These are phyloP conservation scores for Heliconius cydno DNA, from an alignment of 2,888 invertebrate species.

Conservation along the genomic window DNA sequence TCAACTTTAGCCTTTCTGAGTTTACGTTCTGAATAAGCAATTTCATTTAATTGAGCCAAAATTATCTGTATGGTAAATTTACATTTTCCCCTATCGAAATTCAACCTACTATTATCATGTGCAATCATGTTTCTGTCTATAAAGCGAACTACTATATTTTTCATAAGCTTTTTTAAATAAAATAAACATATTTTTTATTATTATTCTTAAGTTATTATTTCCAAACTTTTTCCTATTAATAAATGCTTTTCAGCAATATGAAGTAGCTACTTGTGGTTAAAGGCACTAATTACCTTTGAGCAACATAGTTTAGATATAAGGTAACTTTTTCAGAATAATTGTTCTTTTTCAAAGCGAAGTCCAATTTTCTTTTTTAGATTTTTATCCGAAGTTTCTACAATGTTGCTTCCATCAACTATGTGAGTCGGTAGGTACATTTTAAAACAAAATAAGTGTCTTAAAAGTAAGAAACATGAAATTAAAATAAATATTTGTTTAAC, in stretches of 20 bases:
- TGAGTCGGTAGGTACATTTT: background rate
- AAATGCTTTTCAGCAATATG: background rate
- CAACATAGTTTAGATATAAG: background rate
- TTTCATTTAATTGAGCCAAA: too few species aligned
- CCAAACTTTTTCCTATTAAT: background rate
- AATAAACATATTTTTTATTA: too few species aligned
- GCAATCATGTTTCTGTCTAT: too few species aligned
- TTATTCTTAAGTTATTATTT: too few species aligned
- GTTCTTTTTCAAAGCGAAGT: slow-evolving; percentile 19
- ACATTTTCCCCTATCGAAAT: too few species aligned
- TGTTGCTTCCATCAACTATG: slow-evolving; percentile 29
- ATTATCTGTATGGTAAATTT: too few species aligned
- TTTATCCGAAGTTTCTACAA: slow-evolving; percentile 28
- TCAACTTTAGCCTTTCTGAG: too few species aligned
- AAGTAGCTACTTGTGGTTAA: background rate
- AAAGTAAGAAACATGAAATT: background rate
- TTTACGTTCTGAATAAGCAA: too few species aligned
- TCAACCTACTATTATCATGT: too few species aligned
- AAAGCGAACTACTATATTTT: too few species aligned
- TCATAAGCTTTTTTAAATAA: too few species aligned
- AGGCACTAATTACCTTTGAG: background rate
- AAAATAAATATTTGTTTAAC: background rate
- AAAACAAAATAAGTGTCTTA: background rate
- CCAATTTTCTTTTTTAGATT: slow-evolving; percentile 31
- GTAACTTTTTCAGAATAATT: background rate